Conservation (phyloP, 2,797 vertebrate species). For the Sebastiscus albofasciatus region DNA sequence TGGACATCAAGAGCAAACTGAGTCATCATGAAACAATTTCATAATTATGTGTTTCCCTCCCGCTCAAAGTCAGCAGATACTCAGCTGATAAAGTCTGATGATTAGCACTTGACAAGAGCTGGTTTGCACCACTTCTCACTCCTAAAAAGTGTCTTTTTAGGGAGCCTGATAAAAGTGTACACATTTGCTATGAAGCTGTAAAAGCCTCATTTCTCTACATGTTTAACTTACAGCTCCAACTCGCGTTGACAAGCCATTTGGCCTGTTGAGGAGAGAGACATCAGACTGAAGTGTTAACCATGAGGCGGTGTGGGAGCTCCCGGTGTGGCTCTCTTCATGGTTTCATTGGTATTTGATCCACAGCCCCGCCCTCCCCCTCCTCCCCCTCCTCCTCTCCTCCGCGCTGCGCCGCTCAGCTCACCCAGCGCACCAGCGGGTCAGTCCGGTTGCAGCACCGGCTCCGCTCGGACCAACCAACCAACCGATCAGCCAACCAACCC, state of each 20-base stretch:
- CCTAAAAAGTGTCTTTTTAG: background rate
- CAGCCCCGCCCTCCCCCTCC: slow-evolving; percentile 43
- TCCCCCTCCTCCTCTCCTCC: slow-evolving; percentile 21
- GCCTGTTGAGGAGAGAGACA: background rate
- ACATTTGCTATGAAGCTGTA: background rate
- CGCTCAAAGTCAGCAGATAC: slow-evolving; percentile 33
- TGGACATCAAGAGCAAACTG: background rate
- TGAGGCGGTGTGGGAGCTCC: slow-evolving; percentile 3
- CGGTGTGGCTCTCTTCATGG: slow-evolving; percentile 7
- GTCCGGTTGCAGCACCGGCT: slow-evolving; percentile 45
- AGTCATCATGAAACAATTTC: slow-evolving; percentile 36
- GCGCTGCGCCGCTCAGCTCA: slow-evolving; percentile 50
- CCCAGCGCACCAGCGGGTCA: slow-evolving; percentile 53
- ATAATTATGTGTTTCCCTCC: slow-evolving; percentile 27
- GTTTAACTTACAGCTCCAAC: background rate
- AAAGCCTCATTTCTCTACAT: background rate
- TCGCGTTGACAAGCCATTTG: slow-evolving; percentile 1
- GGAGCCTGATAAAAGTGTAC: background rate
- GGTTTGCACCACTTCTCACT: background rate
- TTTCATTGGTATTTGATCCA: slow-evolving; percentile 2
- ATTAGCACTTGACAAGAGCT: slow-evolving; percentile 12
- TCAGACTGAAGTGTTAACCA: background rate
- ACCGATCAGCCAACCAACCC: background rate
- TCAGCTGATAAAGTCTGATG: slow-evolving; percentile 46
- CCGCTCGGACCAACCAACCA: slow-evolving; percentile 20